These are phyloP conservation scores for Alexandromys oeconomus DNA, from an alignment of 2,797 vertebrate species.

Conservation along the genomic window DNA sequence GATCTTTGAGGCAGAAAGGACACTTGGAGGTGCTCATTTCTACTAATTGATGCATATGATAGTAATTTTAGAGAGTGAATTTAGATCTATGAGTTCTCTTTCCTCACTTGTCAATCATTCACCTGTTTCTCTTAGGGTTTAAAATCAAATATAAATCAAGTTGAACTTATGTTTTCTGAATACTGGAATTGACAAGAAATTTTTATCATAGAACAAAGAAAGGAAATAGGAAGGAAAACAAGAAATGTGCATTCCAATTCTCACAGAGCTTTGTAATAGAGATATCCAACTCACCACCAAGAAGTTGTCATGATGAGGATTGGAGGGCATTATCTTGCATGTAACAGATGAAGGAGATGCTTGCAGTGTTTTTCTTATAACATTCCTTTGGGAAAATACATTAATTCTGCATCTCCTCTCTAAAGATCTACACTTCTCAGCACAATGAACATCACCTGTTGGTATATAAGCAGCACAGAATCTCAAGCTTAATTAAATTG, in stretches of 20 bases:
- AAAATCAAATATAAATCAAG: background rate
- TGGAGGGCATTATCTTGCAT: background rate
- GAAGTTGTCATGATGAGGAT: background rate
- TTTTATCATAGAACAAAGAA: background rate
- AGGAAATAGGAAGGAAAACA: background rate
- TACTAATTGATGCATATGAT: background rate
- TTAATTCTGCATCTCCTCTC: background rate
- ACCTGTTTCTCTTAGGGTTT: background rate
- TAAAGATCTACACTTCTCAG: background rate
- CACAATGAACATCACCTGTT: background rate
- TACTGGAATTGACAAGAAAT: background rate
- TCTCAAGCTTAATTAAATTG: background rate
- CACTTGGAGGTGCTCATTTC: background rate
- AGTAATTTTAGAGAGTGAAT: background rate
- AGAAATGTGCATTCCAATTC: background rate
- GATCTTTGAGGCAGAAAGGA: background rate
- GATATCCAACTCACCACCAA: background rate
- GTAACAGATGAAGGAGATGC: background rate
- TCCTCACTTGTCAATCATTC: background rate
- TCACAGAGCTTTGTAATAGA: background rate
- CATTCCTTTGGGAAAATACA: background rate
- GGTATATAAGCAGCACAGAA: no score
- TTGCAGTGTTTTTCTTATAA: background rate
- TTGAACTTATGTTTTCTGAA: background rate
- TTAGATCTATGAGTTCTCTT: background rate